These are phyloP conservation scores for Drosophila takahashii DNA, from an alignment of 1,140 invertebrate species.

Conservation along the genomic window DNA sequence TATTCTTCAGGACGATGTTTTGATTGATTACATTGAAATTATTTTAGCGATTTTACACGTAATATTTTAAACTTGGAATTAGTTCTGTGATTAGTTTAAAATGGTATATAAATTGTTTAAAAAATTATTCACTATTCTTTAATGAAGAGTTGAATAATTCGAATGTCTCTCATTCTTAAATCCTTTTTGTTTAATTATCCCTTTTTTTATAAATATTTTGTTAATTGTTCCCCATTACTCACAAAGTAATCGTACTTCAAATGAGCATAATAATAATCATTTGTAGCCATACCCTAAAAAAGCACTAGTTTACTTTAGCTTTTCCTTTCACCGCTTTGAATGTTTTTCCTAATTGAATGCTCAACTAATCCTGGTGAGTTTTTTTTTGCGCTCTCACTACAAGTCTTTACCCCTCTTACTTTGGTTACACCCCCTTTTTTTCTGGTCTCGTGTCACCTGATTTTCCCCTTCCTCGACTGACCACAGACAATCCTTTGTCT, in stretches of 20 bases:
- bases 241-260: background rate
- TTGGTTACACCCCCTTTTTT: background rate
- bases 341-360: conserved; percentile 10
- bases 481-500: conserved; percentile 25
- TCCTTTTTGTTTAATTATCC: background rate
- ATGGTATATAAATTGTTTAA: too few species aligned
- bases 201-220: background rate
- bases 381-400: background rate
- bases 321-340: conserved; percentile 9
- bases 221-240: background rate
- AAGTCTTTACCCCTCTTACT: background rate
- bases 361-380: conserved; percentile 1
- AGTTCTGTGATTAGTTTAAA: too few species aligned
- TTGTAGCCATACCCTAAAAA: background rate
- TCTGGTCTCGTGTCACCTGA: background rate
- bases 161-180: background rate
- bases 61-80: background rate
- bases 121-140: too few species aligned
- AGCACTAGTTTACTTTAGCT: background rate
- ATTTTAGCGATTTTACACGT: background rate
- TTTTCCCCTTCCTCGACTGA: conserved; percentile 24
- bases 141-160: background rate
- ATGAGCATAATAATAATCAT: background rate
- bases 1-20: background rate
- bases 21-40: conserved; percentile 1